These are phyloP conservation scores for Capromys pilorides DNA, from an alignment of 2,797 vertebrate species.

Conservation along the genomic window DNA sequence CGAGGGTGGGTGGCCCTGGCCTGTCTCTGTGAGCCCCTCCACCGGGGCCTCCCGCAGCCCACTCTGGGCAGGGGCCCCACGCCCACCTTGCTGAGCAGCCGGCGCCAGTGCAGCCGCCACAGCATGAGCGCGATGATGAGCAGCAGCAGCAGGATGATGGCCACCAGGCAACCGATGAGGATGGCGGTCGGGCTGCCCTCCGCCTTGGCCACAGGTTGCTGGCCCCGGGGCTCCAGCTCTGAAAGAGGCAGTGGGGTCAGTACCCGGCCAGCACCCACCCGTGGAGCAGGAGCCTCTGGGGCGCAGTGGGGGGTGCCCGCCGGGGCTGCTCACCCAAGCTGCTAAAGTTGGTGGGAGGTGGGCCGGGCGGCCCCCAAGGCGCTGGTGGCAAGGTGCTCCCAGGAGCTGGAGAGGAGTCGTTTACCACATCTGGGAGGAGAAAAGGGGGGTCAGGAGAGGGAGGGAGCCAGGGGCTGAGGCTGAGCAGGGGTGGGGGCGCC, in stretches of 20 bases:
- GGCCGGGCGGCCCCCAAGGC: slow-evolving; percentile 34
- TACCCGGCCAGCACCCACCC: not conserved
- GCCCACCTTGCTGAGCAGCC: slow-evolving; percentile 93
- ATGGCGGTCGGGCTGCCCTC: slow-evolving; percentile 93
- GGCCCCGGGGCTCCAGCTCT: slow-evolving; percentile 84
- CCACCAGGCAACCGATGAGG: slow-evolving; percentile 95
- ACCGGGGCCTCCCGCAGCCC: no score
- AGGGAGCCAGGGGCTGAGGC: no score
- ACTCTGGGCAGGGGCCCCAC: not conserved
- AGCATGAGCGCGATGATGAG: slow-evolving; percentile 94
- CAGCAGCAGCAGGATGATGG: slow-evolving; percentile 94
- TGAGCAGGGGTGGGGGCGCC: no score
- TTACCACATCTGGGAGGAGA: slow-evolving; percentile 73
- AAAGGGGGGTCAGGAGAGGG: not conserved
- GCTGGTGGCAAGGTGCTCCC: slow-evolving; percentile 72
- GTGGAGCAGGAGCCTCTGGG: not conserved
- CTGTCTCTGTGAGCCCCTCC: no score
- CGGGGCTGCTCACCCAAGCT: slow-evolving; percentile 66
- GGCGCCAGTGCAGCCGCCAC: slow-evolving; percentile 96
- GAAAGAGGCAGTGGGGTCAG: slow-evolving; percentile 50
- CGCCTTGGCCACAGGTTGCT: slow-evolving; percentile 91
- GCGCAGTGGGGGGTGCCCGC: not conserved
- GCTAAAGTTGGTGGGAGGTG: slow-evolving; percentile 76
- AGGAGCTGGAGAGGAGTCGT: slow-evolving; percentile 65
- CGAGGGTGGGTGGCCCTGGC: not conserved